Conservation (phyloP, 2,113 vertebrate genomes). For the Prochilodus magdalenae region DNA sequence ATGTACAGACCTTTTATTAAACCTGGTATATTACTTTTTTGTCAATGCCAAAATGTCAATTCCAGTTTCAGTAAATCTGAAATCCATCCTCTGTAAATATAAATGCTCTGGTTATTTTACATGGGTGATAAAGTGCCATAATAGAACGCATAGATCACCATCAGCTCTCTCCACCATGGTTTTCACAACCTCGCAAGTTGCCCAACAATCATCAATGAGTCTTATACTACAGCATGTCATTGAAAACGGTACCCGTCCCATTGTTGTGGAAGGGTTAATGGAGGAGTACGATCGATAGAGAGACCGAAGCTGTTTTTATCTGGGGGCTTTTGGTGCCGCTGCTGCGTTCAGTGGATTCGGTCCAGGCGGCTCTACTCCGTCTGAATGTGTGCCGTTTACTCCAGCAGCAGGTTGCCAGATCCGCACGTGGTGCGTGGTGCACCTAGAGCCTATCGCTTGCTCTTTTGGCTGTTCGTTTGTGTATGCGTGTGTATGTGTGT, state of each 20-base stretch:
- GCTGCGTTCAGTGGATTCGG: conserved; percentile 23
- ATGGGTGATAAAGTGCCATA: no score
- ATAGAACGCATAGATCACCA: no score
- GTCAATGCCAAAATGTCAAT: no score
- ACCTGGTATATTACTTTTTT: no score
- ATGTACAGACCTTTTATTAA: no score
- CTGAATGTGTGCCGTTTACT: conserved; percentile 46
- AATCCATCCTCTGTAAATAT: neutral
- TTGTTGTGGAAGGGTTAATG: neutral
- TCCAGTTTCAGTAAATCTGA: no score
- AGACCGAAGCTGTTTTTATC: neutral
- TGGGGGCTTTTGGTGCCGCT: conserved; percentile 36
- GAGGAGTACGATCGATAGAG: neutral
- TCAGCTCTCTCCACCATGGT: no score
- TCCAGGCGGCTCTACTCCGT: conserved; percentile 20
- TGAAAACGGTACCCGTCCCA: neutral
- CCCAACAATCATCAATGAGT: neutral
- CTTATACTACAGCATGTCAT: neutral
- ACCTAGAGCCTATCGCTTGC: conserved; percentile 22
- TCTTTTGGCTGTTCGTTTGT: conserved; percentile 14
- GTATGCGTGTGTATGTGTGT: conserved; percentile 2
- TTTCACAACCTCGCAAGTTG: neutral
- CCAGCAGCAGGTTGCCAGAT: conserved; percentile 40
- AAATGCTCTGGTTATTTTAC: neutral
- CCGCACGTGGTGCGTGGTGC: conserved; percentile 33